A percentile compares a stretch with the other conserved stretches of the same genome.
Conservation (phyloP, 2,888 invertebrate genomes). For the Drosophila stalkeri region DNA sequence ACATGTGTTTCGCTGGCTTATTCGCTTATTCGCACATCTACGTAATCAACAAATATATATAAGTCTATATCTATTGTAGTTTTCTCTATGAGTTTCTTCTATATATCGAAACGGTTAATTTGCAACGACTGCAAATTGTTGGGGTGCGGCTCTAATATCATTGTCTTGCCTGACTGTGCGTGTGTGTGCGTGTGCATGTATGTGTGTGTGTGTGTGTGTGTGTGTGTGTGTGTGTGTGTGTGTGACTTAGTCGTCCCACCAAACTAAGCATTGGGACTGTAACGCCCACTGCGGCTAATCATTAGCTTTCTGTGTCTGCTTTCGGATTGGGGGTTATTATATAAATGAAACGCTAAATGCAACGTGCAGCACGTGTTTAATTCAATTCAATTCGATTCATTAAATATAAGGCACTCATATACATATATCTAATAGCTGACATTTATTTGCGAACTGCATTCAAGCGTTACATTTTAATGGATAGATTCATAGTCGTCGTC, state of each 20-base stretch:
- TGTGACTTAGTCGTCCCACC: conserved; percentile 27
- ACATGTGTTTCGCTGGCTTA: conserved; percentile 24
- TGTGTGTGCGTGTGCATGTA: background rate
- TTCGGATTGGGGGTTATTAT: conserved; percentile 25
- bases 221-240: background rate
- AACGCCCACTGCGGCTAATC: conserved; percentile 34
- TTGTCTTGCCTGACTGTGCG: conserved; percentile 20
- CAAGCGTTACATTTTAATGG: conserved; percentile 29
- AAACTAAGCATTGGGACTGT: conserved; percentile 13
- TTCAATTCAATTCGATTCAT: conserved; percentile 26
- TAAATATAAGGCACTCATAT: conserved; percentile 30
- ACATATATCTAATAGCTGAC: conserved; percentile 6
- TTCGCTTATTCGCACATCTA: conserved; percentile 3
- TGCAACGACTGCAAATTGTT: conserved; percentile 42
- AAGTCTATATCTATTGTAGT: conserved; percentile 18
- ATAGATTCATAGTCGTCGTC: background rate
- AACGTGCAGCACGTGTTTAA: conserved; percentile 55
- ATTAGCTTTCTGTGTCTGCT: conserved; percentile 23
- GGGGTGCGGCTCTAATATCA: conserved; percentile 52
- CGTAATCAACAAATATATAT: background rate
- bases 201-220: conserved; percentile 7
- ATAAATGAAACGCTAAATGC: conserved; percentile 41
- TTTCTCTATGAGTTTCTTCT: conserved; percentile 23
- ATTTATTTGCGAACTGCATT: conserved; percentile 45
- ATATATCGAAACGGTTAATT: conserved; percentile 42